Evolutionary conservation across 2,113 vertebrate species (phyloP), one percentile per base, ranked within the genome.

Genomic region (Alligator sinensis): DNA sequence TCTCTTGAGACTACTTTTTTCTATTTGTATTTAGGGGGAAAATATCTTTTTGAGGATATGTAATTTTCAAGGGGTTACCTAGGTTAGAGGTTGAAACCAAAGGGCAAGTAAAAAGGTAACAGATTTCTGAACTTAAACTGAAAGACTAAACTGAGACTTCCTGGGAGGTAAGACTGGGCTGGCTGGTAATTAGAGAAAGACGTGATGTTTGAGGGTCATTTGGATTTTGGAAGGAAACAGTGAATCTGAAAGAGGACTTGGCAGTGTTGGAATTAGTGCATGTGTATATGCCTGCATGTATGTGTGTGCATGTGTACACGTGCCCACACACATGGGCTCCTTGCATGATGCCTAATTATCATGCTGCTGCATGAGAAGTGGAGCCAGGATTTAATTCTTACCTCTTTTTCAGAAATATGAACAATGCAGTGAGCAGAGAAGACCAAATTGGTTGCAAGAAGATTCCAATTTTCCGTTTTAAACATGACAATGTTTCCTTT

Each of bases 131-230:
- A 2, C 66, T 82, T 63, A n/a, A 70, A 58, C 30, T 60, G 80
- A 62, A 77, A 86, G 87, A 89, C 79, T 94, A 89, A 4, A 88
- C 18, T 64, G 92, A 82, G 86, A 84, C 66, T 81, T 30, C 59
- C 75, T 75, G 18, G 2, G 28, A 61, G 28, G 3, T 47, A 86
- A 87, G 77, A 38, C 27, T 64, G 75, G 82, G 60, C 2, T 11
- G 88, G 78, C 38, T 19, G 54, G 63, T 34, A 91, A 28, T 25
- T 1, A 11, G 84, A 72, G 89, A 19, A 6, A 7, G 80, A 62
- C 60, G 5, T 75, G 4, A 19, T 34, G 15, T 77, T 84, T 60
- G 70, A 54, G 81, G 54, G 18, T 58, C 66, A 68, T 55, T 90
- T 13, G 77, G 57, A 72, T 47, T 70, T 62, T 61, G 75, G 64